Evolutionary conservation across 2,797 vertebrate species (phyloP).

Genomic region (Vultur gryphus): DNA sequence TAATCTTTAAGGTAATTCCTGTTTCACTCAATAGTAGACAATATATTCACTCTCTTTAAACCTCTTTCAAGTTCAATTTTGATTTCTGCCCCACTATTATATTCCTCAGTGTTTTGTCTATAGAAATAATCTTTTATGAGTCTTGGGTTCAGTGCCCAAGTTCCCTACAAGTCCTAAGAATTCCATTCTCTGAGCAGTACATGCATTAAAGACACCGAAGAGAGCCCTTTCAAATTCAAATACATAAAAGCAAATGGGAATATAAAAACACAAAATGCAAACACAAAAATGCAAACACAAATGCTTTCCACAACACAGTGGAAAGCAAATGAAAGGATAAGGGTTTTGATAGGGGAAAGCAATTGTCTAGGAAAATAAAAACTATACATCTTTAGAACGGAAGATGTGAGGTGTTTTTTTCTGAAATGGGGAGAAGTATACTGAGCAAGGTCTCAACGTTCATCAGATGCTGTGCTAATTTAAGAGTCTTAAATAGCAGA

Average conservation of each 20-base stretch:
- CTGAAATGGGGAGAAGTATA: not conserved
- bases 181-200: not conserved
- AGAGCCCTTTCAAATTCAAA: not conserved
- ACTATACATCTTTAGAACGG: not conserved
- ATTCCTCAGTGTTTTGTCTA: not conserved
- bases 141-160: not conserved
- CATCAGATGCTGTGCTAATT: not conserved
- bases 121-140: not conserved
- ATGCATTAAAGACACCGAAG: not conserved
- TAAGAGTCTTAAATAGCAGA: not conserved
- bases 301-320: not conserved
- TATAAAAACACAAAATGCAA: not conserved
- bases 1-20: conserved; percentile 27
- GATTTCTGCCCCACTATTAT: not conserved
- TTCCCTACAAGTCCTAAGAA: not conserved
- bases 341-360: not conserved
- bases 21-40: not conserved
- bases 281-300: not conserved
- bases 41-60: not conserved
- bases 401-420: not conserved
- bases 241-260: not conserved
- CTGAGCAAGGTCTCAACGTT: not conserved
- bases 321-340: not conserved
- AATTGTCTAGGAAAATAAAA: not conserved
- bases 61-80: conserved; percentile 7